These are phyloP conservation scores for Olivierus martensii DNA, from an alignment of 1,140 invertebrate species.

Conservation along the genomic window DNA sequence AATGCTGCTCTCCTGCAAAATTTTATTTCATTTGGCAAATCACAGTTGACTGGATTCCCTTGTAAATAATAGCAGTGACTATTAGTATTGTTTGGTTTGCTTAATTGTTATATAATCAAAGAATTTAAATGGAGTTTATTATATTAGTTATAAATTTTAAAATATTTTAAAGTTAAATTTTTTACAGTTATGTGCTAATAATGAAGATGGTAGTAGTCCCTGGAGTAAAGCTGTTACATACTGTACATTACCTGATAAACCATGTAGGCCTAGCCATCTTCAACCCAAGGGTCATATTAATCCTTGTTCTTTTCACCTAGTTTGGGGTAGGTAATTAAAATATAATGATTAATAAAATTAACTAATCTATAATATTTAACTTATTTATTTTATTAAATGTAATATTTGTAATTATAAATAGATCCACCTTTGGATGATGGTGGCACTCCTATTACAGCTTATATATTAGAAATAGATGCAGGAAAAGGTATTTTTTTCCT, in stretches of 20 bases:
- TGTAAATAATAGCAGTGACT: no score
- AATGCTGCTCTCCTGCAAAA: no score
- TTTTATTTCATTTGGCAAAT: no score
- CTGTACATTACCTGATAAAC: constrained; percentile 56
- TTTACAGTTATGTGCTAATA: constrained; percentile 51
- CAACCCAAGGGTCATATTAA: constrained; percentile 60
- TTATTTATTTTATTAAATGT: neutral
- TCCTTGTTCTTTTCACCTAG: constrained; percentile 51
- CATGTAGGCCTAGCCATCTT: constrained; percentile 55
- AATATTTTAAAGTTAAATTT: neutral
- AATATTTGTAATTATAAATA: neutral
- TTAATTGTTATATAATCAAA: no score
- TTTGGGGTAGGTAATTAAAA: constrained; percentile 39
- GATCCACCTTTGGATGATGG: constrained; percentile 61
- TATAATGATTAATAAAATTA: neutral
- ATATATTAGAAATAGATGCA: constrained; percentile 43
- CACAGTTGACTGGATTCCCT: no score
- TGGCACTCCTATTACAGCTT: constrained; percentile 56
- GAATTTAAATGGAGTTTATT: no score
- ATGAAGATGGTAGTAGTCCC: constrained; percentile 60
- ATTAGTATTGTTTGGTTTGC: no score
- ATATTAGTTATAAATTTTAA: no score
- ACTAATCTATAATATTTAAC: neutral
- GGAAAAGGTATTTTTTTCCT: constrained; percentile 2
- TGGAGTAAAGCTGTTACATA: constrained; percentile 66